Evolutionary conservation across 1,140 invertebrate species (phyloP).

Genomic region (Drusus annulatus): DNA sequence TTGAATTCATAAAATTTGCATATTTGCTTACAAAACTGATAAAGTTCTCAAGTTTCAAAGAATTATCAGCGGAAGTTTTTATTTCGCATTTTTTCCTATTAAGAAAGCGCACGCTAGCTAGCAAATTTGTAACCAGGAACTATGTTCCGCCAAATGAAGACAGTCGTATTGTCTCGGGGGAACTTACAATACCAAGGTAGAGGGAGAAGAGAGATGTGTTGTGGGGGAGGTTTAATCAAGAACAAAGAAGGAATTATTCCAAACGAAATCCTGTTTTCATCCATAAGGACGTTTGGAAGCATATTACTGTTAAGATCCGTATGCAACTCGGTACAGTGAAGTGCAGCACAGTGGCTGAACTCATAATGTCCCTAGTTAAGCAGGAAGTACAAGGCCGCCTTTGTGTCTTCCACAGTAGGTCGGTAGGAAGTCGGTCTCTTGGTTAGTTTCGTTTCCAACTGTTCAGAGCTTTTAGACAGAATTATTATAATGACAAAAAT

Average conservation of each 20-base stretch:
- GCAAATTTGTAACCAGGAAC: conserved; percentile 17
- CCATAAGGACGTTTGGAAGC: not conserved
- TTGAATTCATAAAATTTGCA: not conserved
- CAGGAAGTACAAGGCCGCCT: no score
- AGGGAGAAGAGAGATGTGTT: not conserved
- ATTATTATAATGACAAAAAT: no score
- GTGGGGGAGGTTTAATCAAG: not conserved
- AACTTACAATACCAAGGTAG: conserved; percentile 1
- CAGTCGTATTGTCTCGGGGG: conserved; percentile 16
- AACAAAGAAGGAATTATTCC: conserved; percentile 31
- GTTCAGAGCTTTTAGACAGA: no score
- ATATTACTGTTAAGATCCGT: not conserved
- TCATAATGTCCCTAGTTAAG: no score
- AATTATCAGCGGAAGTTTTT: conserved; percentile 1
- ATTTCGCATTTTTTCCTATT: not conserved
- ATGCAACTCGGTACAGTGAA: no score
- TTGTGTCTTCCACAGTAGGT: no score
- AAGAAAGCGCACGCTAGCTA: conserved; percentile 24
- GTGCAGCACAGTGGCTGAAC: no score
- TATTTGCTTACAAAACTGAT: not conserved
- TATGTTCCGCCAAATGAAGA: conserved; percentile 27
- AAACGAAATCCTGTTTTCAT: conserved; percentile 19
- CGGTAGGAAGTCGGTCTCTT: no score
- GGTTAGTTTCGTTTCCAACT: no score
- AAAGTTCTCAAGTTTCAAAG: not conserved